phyloP scores from a whole-genome alignment of 2,888 invertebrate species.

The Agrotis ipsilon region DNA sequence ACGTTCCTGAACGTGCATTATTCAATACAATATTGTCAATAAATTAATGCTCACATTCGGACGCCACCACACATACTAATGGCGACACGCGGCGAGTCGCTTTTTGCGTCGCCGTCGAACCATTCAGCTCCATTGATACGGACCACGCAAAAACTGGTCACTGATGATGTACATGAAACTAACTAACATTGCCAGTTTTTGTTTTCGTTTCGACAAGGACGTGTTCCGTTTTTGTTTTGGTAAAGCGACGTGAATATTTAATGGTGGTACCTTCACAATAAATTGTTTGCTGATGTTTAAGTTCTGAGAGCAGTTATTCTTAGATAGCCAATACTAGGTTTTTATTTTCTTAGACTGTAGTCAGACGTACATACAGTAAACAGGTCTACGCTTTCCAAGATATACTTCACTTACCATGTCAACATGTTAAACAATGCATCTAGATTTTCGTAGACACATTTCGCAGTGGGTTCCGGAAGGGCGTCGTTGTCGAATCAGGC shows the following conservation, averaged over 20 bases:
- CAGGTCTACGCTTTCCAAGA: no score
- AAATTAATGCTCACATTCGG: conserved; percentile 89
- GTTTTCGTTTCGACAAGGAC: conserved; percentile 78
- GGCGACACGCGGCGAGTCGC: conserved; percentile 86
- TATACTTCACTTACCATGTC: no score
- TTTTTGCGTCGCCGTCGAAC: conserved; percentile 79
- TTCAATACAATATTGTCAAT: conserved; percentile 88
- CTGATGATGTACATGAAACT: conserved; percentile 77
- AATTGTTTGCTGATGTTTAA: conserved; percentile 18
- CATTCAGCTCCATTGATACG: conserved; percentile 90
- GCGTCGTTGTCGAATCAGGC: no score
- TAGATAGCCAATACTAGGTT: conserved; percentile 19
- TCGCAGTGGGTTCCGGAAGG: no score
- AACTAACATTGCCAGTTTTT: conserved; percentile 83
- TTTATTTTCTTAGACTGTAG: background rate
- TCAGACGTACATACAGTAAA: no score
- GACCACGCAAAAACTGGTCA: conserved; percentile 80
- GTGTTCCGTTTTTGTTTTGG: conserved; percentile 82
- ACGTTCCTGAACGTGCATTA: conserved; percentile 81
- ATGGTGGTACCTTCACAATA: conserved; percentile 65
- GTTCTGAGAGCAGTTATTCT: conserved; percentile 47
- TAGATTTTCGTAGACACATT: no score
- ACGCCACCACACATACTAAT: conserved; percentile 88
- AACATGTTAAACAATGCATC: no score
- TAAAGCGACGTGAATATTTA: conserved; percentile 80